These are phyloP conservation scores for Dromiciops gliroides DNA, from an alignment of 2,113 vertebrate species.

Conservation along the genomic window DNA sequence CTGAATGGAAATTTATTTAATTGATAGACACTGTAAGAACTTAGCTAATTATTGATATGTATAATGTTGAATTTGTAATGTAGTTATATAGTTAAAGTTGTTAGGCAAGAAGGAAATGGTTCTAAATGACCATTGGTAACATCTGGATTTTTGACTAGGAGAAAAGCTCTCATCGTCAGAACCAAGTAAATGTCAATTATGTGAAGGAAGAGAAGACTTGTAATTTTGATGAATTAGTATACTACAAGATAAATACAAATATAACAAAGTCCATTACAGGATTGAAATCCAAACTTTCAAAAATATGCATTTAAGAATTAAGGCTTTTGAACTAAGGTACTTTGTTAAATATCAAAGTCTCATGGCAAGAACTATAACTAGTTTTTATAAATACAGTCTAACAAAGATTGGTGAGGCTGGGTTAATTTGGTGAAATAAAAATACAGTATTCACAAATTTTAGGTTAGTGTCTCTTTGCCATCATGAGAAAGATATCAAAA, in stretches of 20 bases:
- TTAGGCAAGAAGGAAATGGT: background rate
- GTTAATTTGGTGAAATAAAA: background rate
- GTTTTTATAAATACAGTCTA: background rate
- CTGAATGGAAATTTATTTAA: slow-evolving; percentile 13
- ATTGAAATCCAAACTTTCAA: background rate
- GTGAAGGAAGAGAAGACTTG: background rate
- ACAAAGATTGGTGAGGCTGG: background rate
- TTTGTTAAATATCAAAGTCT: background rate
- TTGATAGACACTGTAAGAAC: background rate
- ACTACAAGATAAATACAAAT: background rate
- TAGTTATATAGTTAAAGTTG: background rate
- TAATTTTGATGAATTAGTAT: background rate
- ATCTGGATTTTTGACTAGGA: background rate
- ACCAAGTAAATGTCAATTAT: background rate
- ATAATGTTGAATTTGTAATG: background rate
- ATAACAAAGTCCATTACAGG: background rate
- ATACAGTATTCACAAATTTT: background rate
- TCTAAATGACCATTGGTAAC: background rate
- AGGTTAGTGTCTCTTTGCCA: background rate
- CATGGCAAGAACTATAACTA: background rate
- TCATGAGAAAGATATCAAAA: background rate
- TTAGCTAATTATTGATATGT: background rate
- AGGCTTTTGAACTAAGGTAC: background rate
- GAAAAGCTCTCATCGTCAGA: background rate
- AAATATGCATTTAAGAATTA: background rate